Conservation (phyloP, 2,888 invertebrate genomes). For the Electrophaes corylata region DNA sequence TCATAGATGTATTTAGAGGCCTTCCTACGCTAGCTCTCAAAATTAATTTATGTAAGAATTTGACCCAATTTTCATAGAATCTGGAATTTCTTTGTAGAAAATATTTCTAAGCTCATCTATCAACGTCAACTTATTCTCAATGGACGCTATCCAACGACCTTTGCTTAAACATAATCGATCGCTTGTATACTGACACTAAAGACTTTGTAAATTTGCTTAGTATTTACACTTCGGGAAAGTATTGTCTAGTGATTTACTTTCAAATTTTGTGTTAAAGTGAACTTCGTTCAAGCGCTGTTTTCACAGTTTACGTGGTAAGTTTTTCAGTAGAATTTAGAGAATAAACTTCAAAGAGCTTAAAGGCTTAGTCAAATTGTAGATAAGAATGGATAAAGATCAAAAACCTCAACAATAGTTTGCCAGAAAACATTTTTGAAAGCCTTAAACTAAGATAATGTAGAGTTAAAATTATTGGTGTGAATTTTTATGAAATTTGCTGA, state of each 20-base stretch:
- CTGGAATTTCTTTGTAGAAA: slow-evolving; percentile 15
- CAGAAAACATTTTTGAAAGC: too few relatives aligned
- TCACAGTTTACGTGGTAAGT: too few relatives aligned
- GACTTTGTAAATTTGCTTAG: slow-evolving; percentile 6
- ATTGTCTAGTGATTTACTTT: background rate
- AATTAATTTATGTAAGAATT: background rate
- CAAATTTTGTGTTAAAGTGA: background rate
- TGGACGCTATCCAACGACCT: slow-evolving; percentile 13
- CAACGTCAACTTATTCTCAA: slow-evolving; percentile 33
- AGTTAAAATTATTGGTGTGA: too few relatives aligned
- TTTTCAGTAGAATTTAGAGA: too few relatives aligned
- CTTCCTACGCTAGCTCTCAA: background rate
- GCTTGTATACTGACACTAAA: slow-evolving; percentile 13
- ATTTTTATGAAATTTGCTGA: too few relatives aligned
- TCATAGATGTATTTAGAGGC: too few relatives aligned
- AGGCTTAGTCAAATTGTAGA: too few relatives aligned
- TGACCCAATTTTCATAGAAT: slow-evolving; percentile 15
- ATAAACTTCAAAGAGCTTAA: too few relatives aligned
- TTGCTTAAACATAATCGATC: slow-evolving; percentile 23
- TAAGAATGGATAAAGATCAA: too few relatives aligned
- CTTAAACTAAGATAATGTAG: too few relatives aligned
- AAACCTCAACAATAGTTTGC: too few relatives aligned
- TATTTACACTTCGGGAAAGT: background rate
- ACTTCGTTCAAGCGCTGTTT: background rate
- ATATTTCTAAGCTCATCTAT: slow-evolving; percentile 27